Base-by-base conservation (phyloP, 2,888 invertebrate genomes). In the Pyrochroa serraticornis region DNA sequence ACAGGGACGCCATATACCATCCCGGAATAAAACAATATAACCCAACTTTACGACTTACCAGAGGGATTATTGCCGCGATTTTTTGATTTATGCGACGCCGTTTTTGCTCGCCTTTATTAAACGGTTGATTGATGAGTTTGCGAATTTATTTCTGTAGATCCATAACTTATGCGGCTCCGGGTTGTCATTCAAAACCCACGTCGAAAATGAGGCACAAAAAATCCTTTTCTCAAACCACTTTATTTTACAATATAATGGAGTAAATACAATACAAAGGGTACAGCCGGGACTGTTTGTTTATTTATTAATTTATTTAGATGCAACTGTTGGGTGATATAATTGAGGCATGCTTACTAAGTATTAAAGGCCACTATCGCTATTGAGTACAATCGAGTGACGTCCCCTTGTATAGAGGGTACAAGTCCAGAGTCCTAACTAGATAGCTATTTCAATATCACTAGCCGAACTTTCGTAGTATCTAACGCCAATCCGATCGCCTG, bases 301-400 rank as follows among this genome's bases (percentile, higher is more conserved):
- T 39, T 39, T 39, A 6, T 33, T 9, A 39, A 46, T 34, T 32
- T 7, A 7, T 9, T 39, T 34, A 46, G 10, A 14, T 44, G 22
- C 10, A 8, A 30, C 9, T 13, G n/a, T 44, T 12, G 8, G 13
- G 22, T 44, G 60, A 61, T 59, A 55, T 69, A 70, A 63, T 70
- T 68, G 70, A 72, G 73, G 72, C 73, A 71, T 71, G 72, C 72
- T 67, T 71, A 71, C 60, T 67, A 65, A 65, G 66, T 71, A 37
- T 45, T 45, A 72, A 77, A 77, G 76, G 75, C 75, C 75, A 74
- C 77, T 77, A 75, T 71, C 65, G 60, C 72, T 71, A 72, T 67
- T 62, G 64, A 65, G 61, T 64, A 70, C 62, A 65, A 58, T 64
- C 64, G 67, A 67, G 65, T 65, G 59, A 69, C 65, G 58, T 62